phyloP scores from a whole-genome alignment of 2,888 invertebrate species.

The Acanthosepion pharaonis region DNA sequence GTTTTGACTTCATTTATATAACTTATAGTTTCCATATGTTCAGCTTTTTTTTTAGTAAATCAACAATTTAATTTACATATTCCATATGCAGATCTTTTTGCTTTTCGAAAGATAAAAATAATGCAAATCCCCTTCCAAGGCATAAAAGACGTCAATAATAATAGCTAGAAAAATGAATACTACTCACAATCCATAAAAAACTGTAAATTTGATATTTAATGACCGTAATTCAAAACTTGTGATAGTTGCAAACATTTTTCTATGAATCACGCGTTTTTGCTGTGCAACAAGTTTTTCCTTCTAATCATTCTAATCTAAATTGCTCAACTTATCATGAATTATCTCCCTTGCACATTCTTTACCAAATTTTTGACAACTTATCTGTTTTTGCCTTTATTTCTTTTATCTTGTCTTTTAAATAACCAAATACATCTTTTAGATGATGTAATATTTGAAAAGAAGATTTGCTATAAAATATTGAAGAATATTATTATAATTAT shows the following conservation, averaged over 20 bases:
- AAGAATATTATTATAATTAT: too few relatives aligned
- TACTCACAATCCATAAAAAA: background rate
- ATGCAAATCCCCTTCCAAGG: background rate
- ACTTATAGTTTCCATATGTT: constrained; percentile 24
- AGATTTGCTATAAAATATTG: too few relatives aligned
- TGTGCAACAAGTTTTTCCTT: background rate
- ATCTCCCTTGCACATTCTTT: background rate
- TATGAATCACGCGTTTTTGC: constrained; percentile 12
- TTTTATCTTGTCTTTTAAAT: too few relatives aligned
- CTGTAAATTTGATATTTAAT: constrained; percentile 15
- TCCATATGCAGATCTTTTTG: background rate
- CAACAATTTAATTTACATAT: background rate
- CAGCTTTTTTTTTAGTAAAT: background rate
- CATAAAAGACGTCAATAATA: background rate
- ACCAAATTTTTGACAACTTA: background rate
- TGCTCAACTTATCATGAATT: background rate
- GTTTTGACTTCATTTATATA: background rate
- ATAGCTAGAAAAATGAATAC: background rate
- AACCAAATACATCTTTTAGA: too few relatives aligned
- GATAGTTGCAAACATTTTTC: background rate
- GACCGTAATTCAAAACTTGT: background rate
- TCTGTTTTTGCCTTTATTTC: too few relatives aligned
- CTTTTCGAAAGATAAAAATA: background rate
- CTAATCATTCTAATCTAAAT: background rate
- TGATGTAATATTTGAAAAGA: too few relatives aligned